Percentiles rank a stretch among this genome's conserved stretches.
Conservation (phyloP, 2,888 invertebrate genomes). For the Calameuta pallipes region DNA sequence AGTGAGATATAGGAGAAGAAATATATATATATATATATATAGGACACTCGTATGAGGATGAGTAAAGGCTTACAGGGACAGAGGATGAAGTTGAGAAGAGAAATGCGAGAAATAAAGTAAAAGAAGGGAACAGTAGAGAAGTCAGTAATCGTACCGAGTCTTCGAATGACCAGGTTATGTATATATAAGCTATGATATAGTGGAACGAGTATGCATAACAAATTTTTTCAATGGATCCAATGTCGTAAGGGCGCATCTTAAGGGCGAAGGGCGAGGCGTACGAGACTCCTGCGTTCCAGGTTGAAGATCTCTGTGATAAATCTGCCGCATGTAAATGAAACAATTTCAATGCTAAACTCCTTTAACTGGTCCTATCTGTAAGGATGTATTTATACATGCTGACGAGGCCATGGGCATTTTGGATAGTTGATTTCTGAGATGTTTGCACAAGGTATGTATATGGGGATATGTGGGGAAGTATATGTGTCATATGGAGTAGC, state of each 20-base stretch:
- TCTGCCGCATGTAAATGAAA: constrained; percentile 21
- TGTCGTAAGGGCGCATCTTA: constrained; percentile 5
- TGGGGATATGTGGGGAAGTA: not conserved
- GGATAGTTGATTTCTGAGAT: not conserved
- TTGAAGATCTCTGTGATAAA: constrained; percentile 17
- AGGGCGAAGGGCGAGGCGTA: not conserved
- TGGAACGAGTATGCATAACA: constrained; percentile 14
- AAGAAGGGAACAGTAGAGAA: not conserved
- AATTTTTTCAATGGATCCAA: not conserved
- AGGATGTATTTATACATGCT: constrained; percentile 9
- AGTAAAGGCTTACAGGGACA: not conserved
- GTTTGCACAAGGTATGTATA: not conserved
- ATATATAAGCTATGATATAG: constrained; percentile 6
- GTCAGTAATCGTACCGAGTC: constrained; percentile 5
- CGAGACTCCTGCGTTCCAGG: not conserved
- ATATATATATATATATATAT: too few relatives aligned
- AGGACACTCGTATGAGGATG: not conserved
- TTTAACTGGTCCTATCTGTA: constrained; percentile 19
- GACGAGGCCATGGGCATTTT: constrained; percentile 1
- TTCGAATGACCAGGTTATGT: constrained; percentile 3
- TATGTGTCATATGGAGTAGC: not conserved
- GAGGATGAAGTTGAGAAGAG: not conserved
- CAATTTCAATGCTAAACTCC: constrained; percentile 23
- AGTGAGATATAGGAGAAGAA: not conserved
- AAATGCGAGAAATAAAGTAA: not conserved